phyloP scores from a whole-genome alignment of 1,140 invertebrate genomes.

The Protaetia brevitarsis region DNA sequence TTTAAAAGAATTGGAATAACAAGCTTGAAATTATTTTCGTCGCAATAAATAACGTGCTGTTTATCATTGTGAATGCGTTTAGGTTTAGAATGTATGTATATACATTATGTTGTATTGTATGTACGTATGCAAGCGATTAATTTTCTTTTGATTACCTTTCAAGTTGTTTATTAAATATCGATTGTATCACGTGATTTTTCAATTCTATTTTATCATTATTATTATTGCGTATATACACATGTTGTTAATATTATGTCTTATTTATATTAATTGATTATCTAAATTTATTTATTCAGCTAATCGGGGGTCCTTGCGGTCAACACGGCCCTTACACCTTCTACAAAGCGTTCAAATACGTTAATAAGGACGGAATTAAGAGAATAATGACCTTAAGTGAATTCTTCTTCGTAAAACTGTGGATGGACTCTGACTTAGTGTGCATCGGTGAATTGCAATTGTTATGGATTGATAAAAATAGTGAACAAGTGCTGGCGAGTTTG shows the following conservation, averaged over 20 bases:
- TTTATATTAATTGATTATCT: conserved; percentile 27
- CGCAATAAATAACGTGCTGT: too few species aligned
- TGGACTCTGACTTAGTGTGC: conserved; percentile 77
- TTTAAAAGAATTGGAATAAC: too few species aligned
- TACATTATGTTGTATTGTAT: too few species aligned
- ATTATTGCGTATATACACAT: not conserved
- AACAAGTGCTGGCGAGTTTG: conserved; percentile 77
- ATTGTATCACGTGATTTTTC: conserved; percentile 5
- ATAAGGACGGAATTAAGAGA: conserved; percentile 59
- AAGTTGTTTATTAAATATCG: conserved; percentile 9
- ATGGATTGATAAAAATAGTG: conserved; percentile 81
- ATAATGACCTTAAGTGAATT: conserved; percentile 83
- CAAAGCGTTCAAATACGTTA: conserved; percentile 74
- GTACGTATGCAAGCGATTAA: not conserved
- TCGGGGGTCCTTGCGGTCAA: conserved; percentile 78
- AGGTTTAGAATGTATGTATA: too few species aligned
- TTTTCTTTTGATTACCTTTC: not conserved
- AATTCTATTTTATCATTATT: not conserved
- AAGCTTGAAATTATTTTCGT: too few species aligned
- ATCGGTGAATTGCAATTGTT: conserved; percentile 88
- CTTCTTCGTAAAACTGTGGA: conserved; percentile 88
- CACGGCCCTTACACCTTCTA: conserved; percentile 91
- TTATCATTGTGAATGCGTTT: too few species aligned
- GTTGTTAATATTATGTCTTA: not conserved
- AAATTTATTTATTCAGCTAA: conserved; percentile 60